Conservation (phyloP, 1,140 invertebrate species). For the Drosophila rhopaloa region DNA sequence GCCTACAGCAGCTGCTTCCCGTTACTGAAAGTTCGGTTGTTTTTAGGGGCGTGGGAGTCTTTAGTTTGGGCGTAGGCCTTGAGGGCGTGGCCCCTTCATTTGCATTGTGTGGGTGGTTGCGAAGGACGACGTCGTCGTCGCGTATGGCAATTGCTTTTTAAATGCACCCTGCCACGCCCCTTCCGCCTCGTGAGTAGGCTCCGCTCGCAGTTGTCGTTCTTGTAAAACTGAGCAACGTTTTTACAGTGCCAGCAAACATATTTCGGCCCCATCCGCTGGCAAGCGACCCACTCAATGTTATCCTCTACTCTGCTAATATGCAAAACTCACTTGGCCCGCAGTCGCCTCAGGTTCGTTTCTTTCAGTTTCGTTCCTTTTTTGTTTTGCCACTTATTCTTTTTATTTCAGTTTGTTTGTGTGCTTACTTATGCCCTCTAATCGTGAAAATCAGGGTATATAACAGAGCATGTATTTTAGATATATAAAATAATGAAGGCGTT, state of each 20-base stretch:
- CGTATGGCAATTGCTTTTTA: conserved; percentile 67
- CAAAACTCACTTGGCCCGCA: conserved; percentile 66
- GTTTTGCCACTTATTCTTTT: conserved; percentile 18
- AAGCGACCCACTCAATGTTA: conserved; percentile 3
- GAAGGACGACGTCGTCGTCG: conserved; percentile 17
- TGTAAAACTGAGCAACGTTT: conserved; percentile 57
- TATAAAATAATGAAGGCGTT: neutral
- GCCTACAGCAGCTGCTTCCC: conserved; percentile 65
- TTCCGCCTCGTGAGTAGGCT: conserved; percentile 28
- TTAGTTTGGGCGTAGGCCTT: conserved; percentile 49
- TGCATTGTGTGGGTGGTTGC: conserved; percentile 51
- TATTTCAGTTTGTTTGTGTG: conserved; percentile 20
- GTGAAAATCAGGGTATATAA: neutral
- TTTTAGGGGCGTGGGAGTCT: conserved; percentile 23
- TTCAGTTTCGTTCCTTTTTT: neutral
- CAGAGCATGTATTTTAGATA: too few relatives aligned
- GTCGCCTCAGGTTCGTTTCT: conserved; percentile 33
- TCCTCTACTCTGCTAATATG: conserved; percentile 57
- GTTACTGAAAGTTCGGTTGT: conserved; percentile 1
- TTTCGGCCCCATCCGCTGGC: conserved; percentile 1
- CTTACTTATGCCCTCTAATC: conserved; percentile 6
- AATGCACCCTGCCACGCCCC: conserved; percentile 54
- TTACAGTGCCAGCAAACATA: conserved; percentile 58
- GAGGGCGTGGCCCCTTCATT: conserved; percentile 64
- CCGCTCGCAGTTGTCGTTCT: conserved; percentile 23